These are phyloP conservation scores for Philereme vetulata DNA, from an alignment of 2,888 invertebrate species.

Conservation along the genomic window DNA sequence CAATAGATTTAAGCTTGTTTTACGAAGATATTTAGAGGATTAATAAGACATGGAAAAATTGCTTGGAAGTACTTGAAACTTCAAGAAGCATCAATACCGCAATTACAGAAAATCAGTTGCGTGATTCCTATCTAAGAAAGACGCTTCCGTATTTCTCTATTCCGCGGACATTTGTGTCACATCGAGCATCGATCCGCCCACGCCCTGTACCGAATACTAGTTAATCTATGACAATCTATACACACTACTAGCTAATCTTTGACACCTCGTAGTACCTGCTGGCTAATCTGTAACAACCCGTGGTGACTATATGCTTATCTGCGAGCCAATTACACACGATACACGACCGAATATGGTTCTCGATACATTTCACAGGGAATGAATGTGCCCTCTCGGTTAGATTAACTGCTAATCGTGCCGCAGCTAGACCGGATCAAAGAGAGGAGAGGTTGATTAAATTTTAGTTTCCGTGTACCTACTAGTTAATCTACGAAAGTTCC, in stretches of 20 bases:
- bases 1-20: no score
- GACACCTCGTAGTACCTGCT: constrained; percentile 9
- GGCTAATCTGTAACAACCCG: constrained; percentile 17
- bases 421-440: constrained; percentile 1
- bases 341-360: constrained; percentile 75
- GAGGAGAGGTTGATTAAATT: background rate
- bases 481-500: no score
- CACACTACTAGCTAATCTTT: constrained; percentile 18
- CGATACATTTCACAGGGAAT: constrained; percentile 47
- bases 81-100: background rate
- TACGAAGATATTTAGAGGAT: no score
- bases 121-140: background rate
- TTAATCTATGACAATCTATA: constrained; percentile 15
- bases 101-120: background rate
- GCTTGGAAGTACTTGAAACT: no score
- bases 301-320: constrained; percentile 39
- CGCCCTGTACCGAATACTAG: constrained; percentile 15
- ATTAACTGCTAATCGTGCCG: constrained; percentile 12
- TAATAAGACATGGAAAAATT: no score
- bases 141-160: constrained; percentile 15
- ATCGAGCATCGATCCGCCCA: constrained; percentile 72
- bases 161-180: constrained; percentile 65
- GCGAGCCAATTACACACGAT: constrained; percentile 74
- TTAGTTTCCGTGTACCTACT: background rate
- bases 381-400: constrained; percentile 16